Conservation (phyloP, 2,113 vertebrate genomes). For the Dasyornis broadbenti region DNA sequence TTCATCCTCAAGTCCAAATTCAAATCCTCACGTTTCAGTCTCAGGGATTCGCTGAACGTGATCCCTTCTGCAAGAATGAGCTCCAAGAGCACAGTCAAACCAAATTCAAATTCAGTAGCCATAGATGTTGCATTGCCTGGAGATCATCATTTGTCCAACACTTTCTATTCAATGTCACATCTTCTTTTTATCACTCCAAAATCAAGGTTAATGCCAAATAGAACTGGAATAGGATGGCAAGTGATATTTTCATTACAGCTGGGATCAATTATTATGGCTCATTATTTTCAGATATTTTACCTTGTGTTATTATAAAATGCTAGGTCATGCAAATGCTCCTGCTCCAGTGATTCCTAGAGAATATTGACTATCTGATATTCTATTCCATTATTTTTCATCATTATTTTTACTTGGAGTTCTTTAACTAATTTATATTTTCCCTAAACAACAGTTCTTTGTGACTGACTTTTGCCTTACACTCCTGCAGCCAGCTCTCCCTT, state of each 20-base stretch:
- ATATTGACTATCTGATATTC: neutral
- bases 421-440: neutral
- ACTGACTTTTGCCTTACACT: neutral
- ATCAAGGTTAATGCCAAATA: neutral
- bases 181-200: neutral
- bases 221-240: neutral
- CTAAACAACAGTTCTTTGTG: neutral
- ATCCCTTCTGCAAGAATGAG: neutral
- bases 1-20: neutral
- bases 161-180: neutral
- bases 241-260: neutral
- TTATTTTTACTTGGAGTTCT: neutral
- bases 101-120: neutral
- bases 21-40: neutral
- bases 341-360: neutral
- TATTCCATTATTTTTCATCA: neutral
- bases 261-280: neutral
- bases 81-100: neutral
- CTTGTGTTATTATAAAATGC: neutral
- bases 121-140: neutral
- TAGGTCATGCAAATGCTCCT: neutral
- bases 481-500: neutral
- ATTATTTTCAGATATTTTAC: constrained; percentile 28
- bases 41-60: neutral
- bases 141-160: neutral